Evolutionary conservation across 2,888 invertebrate genomes (phyloP).

Genomic region (Noctua janthina): DNA sequence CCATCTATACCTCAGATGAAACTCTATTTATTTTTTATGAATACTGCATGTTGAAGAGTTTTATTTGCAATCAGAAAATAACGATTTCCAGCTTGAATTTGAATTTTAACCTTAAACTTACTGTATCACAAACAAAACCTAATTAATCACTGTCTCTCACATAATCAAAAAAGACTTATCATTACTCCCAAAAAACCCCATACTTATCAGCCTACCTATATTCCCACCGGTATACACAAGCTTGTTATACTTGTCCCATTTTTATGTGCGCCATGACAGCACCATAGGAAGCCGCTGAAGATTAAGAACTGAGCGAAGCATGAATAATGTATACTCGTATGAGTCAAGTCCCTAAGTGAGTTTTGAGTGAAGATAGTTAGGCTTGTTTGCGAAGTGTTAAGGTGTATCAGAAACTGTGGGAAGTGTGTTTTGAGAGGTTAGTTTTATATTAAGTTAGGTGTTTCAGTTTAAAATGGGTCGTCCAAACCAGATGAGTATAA

Average conservation of each 20-base stretch:
- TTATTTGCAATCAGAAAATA: neutral
- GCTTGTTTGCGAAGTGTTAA: constrained; percentile 40
- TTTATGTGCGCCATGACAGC: constrained; percentile 65
- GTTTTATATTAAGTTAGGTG: constrained; percentile 29
- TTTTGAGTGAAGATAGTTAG: constrained; percentile 64
- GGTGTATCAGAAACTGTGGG: constrained; percentile 25
- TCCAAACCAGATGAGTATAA: neutral
- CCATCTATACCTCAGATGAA: neutral
- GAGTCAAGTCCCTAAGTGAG: constrained; percentile 71
- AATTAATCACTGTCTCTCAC: constrained; percentile 28
- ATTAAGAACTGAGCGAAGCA: constrained; percentile 69
- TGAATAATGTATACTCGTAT: constrained; percentile 80
- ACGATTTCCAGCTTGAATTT: neutral
- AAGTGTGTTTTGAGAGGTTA: constrained; percentile 31
- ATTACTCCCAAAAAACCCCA: constrained; percentile 4
- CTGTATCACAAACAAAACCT: neutral
- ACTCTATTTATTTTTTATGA: neutral
- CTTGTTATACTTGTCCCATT: constrained; percentile 73
- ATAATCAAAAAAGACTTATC: constrained; percentile 40
- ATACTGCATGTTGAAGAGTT: neutral
- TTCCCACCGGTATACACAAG: constrained; percentile 58
- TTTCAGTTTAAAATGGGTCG: neutral
- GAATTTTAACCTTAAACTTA: neutral
- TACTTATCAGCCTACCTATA: neutral
- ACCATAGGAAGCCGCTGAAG: constrained; percentile 51